Base-by-base conservation (phyloP, 1,140 invertebrate species). In the Drosophila eugracilis region DNA sequence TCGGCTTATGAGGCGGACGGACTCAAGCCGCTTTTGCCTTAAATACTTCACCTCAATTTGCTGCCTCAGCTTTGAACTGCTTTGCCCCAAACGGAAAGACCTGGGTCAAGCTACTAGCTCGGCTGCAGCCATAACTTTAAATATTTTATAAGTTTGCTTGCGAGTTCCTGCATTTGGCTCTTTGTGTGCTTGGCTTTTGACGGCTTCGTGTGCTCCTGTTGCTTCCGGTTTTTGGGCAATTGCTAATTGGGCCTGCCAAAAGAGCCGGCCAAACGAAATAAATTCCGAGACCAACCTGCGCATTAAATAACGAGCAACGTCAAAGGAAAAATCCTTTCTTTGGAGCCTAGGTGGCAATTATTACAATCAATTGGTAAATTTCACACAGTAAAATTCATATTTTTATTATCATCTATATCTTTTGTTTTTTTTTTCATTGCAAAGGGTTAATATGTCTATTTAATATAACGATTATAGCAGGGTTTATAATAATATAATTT, bases 21-120 rank as follows among this genome's bases (percentile, higher is more conserved):
- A 54, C 37, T 44, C 58, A 78, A 78, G 72, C 72, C 66, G 67
- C 55, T 78, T 76, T 78, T 24, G 42, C 50, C 71, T 77, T 78
- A 77, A 78, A 66, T 78, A 60, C 69, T 73, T 73, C 76, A 78
- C 62, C 74, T 74, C 57, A 58, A 78, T 77, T 77, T 77, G 76
- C 60, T 45, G 14, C 5, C 32, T 37, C 32, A 9, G n/a, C 9
- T 17, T 53, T 53, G 21, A 34, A 39, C 39, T 39, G 50, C 34
- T 24, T 22, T 52, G 32, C 32, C 26, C 19, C 28, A 22, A 45
- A 41, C 37, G 17, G 15, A 34, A 21, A 39, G 41, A 65, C 50
- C 50, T 39, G 50, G 22, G 39, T 36, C 41, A 37, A 37, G 52
- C 37, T 15, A 17, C 28, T 22, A 41, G n/a, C 6, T 30, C 17